These are phyloP conservation scores for Stylophora pistillata DNA, from an alignment of 64 coral and sea anemone genomes.

Conservation along the genomic window DNA sequence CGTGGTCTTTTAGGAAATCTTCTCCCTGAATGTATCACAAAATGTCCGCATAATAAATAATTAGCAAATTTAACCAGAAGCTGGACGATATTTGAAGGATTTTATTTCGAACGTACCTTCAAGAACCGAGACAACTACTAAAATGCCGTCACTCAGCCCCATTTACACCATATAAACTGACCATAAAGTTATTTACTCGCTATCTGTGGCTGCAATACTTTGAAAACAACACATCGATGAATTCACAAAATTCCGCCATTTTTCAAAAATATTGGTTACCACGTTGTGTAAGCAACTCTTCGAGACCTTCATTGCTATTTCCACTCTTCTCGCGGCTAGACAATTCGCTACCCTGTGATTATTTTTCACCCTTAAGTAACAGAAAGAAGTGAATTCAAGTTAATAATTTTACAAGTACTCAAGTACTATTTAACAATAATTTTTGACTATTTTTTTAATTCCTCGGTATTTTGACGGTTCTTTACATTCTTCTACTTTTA, in stretches of 20 bases:
- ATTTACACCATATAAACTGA: constrained; percentile 21
- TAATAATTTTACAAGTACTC: too few species aligned
- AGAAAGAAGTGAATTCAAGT: too few species aligned
- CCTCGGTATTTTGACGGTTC: too few species aligned
- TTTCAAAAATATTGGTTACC: background rate
- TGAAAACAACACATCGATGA: background rate
- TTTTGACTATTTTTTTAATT: too few species aligned
- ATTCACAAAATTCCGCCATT: constrained; percentile 53
- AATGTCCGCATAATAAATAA: background rate
- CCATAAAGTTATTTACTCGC: background rate
- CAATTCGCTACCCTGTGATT: too few species aligned
- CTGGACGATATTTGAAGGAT: background rate
- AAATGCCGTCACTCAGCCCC: constrained; percentile 82
- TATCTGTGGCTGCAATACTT: background rate
- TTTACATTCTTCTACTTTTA: too few species aligned
- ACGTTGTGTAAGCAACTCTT: background rate
- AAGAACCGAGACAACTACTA: constrained; percentile 89
- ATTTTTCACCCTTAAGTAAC: too few species aligned
- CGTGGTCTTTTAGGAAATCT: constrained; percentile 83
- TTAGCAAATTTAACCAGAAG: background rate
- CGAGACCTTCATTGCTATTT: background rate
- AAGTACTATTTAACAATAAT: too few species aligned
- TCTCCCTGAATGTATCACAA: constrained; percentile 33
- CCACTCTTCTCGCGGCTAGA: background rate
- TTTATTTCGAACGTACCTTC: constrained; percentile 67